phyloP scores from a whole-genome alignment of 2,888 invertebrate species.

The Bembecia ichneumoniformis region DNA sequence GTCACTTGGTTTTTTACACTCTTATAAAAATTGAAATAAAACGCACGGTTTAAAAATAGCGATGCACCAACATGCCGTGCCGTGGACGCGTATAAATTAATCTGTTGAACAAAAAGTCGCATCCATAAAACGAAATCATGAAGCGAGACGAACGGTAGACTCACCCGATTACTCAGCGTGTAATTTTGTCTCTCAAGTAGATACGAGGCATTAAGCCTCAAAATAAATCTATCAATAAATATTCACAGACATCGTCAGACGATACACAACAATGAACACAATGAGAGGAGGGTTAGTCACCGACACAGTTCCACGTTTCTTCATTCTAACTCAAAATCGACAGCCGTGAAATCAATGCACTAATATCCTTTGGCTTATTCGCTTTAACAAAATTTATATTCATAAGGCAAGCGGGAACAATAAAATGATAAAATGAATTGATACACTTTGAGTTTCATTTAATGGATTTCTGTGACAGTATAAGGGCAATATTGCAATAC shows the following conservation, averaged over 20 bases:
- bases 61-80: conserved; percentile 8
- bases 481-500: conserved; percentile 25
- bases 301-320: conserved; percentile 16
- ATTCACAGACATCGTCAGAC: conserved; percentile 55
- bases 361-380: conserved; percentile 5
- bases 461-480: conserved; percentile 8
- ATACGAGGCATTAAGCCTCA: conserved; percentile 2
- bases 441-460: neutral
- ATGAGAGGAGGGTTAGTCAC: conserved; percentile 41
- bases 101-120: conserved; percentile 44
- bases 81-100: conserved; percentile 14
- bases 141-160: conserved; percentile 47
- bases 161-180: conserved; percentile 49
- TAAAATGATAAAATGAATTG: conserved; percentile 1
- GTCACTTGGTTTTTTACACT: too few species aligned
- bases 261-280: conserved; percentile 53
- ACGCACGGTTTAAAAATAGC: conserved; percentile 12
- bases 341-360: conserved; percentile 3
- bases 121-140: conserved; percentile 48
- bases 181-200: conserved; percentile 41
- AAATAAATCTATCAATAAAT: conserved; percentile 63
- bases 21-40: too few species aligned
- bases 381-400: conserved; percentile 7
- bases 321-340: neutral
- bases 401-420: conserved; percentile 11